Evolutionary conservation across 2,113 vertebrate genomes (phyloP), one percentile per base, ranked within the genome.

Genomic region (Stictonetta naevosa): DNA sequence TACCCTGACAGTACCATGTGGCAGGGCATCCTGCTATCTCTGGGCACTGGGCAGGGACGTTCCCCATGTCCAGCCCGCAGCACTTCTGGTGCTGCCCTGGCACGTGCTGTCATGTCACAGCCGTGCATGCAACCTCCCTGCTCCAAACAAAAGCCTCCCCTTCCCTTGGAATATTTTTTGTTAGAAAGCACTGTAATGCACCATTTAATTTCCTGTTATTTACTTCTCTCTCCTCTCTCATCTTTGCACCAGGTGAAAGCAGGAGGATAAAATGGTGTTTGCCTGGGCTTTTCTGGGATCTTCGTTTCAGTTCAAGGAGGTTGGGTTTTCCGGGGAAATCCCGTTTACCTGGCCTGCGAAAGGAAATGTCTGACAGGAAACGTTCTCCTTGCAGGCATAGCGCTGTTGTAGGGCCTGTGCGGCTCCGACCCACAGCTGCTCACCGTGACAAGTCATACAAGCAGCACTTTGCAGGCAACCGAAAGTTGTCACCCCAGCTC

Each of bases 381-480:
- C n/a, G 13, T 14, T 31, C 56, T 73, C 50, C 55, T 48, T 7
- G 1, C 2, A 18, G 17, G 19, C 3, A 7, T 29, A 22, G 3
- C 0, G 0, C 29, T 59, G 73, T 40, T 12, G n/a, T 31, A 62
- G 31, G 64, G 55, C 63, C 86, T 0, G 0, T 42, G 80, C 67
- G 23, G 55, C 58, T 25, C 79, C 29, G 64, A 36, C 53, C 53
- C 67, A 7, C 2, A 0, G 8, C 74, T 72, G 48, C 58, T 79
- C 56, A 2, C 8, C 8, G 2, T 58, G 8, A 42, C 44, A 10
- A 0, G 0, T 8, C 15, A 29, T 68, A 28, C 0, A 0, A 36
- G n/a, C 60, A 60, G 42, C 31, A 36, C n/a, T 52, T 79, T 44
- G 28, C n/a, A 34, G 19, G 10, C 52, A 15, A 1, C 6, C 2